Conservation (phyloP, 2,113 vertebrate species). For the Otus sunia region DNA sequence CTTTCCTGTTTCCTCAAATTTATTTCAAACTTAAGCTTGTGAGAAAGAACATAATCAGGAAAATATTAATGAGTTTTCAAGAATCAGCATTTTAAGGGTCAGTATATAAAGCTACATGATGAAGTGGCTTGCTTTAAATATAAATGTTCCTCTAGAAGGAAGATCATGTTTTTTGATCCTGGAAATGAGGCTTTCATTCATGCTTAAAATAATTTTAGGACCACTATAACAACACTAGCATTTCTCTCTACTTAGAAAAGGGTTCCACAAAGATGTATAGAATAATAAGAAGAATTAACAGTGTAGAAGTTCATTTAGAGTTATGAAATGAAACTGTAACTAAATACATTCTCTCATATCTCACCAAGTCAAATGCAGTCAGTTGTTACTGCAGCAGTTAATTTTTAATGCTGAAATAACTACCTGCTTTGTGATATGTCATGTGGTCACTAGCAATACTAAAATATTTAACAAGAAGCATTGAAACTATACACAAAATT, state of each 20-base stretch:
- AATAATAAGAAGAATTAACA: background rate
- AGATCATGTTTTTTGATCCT: background rate
- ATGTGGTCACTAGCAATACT: background rate
- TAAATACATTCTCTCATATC: background rate
- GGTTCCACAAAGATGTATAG: background rate
- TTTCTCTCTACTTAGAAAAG: background rate
- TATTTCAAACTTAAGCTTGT: background rate
- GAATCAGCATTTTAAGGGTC: background rate
- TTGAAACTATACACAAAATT: background rate
- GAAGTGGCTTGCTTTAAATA: background rate
- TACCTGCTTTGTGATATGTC: background rate
- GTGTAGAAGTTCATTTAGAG: background rate
- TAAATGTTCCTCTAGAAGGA: background rate
- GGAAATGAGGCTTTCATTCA: background rate
- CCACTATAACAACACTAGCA: background rate
- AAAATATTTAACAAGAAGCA: slow-evolving; percentile 58
- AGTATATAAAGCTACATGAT: background rate
- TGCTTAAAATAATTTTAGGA: background rate
- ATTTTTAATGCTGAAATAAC: slow-evolving; percentile 64
- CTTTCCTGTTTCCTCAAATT: background rate
- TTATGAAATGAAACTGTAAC: background rate
- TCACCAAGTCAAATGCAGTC: background rate
- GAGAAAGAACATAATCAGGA: background rate
- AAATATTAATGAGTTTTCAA: background rate
- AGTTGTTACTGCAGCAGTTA: background rate